A percentile compares a stretch with the other conserved stretches of the same genome.
Evolutionary conservation across 2,797 vertebrate genomes (phyloP).

Genomic region (Parambassis ranga): DNA sequence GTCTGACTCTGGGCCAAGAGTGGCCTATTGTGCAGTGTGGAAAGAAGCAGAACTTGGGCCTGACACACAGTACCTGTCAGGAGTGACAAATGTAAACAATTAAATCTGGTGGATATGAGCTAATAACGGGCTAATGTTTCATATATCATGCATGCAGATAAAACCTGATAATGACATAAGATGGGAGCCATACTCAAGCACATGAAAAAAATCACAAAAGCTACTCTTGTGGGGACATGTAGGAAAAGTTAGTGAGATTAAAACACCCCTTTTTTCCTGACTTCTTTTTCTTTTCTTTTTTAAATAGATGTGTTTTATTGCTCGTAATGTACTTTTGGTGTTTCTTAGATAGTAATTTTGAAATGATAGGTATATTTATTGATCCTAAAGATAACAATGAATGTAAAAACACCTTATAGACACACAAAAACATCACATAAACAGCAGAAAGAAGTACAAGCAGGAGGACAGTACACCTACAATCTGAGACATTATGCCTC

Average conservation of each 20-base stretch:
- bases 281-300: not conserved
- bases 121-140: not conserved
- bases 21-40: not conserved
- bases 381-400: too few species aligned
- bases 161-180: not conserved
- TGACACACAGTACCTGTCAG: constrained; percentile 2
- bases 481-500: constrained; percentile 37
- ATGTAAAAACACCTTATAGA: too few species aligned
- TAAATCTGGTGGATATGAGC: not conserved
- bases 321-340: not conserved
- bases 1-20: constrained; percentile 32
- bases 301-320: not conserved
- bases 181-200: not conserved
- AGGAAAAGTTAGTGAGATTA: not conserved
- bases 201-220: not conserved
- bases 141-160: not conserved
- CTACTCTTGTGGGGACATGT: not conserved
- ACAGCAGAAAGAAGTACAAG: not conserved
- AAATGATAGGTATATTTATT: not conserved
- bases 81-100: not conserved
- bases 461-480: not conserved
- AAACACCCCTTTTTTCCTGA: not conserved
- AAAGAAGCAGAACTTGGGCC: not conserved
- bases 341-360: too few species aligned
- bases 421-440: not conserved